These are phyloP conservation scores for Holacanthella duospinosa DNA, from an alignment of 2,888 invertebrate species.

Conservation along the genomic window DNA sequence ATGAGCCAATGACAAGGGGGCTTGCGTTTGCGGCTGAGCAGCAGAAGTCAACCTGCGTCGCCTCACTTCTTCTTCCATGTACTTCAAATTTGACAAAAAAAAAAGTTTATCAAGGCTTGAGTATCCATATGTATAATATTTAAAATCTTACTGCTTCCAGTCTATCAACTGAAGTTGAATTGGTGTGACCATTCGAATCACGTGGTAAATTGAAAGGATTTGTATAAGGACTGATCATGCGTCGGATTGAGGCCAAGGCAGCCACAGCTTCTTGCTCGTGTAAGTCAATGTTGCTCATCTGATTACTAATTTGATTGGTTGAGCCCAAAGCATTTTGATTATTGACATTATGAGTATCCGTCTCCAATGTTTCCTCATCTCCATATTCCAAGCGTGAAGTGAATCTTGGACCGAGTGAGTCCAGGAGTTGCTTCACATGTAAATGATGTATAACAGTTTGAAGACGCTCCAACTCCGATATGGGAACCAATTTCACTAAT, in stretches of 20 bases:
- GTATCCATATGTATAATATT: neutral
- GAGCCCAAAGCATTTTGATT: neutral
- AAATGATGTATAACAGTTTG: slow-evolving; percentile 44
- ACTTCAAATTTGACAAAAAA: slow-evolving; percentile 8
- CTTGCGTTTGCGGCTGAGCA: slow-evolving; percentile 11
- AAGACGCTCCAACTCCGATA: slow-evolving; percentile 46
- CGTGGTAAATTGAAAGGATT: neutral
- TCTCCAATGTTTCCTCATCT: no score
- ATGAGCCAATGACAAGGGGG: slow-evolving; percentile 34
- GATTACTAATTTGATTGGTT: neutral
- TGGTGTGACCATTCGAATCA: neutral
- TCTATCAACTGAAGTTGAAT: neutral
- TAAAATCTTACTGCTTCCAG: neutral
- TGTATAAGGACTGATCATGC: neutral
- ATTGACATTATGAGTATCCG: neutral
- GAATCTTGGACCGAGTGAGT: slow-evolving; percentile 30
- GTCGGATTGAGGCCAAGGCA: neutral
- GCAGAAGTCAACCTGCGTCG: neutral
- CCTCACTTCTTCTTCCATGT: slow-evolving; percentile 7
- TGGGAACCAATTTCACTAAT: slow-evolving; percentile 43
- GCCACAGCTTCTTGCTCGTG: neutral
- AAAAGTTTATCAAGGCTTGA: neutral
- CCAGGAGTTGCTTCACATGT: slow-evolving; percentile 38
- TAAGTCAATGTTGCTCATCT: neutral
- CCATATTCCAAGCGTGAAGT: no score